phyloP scores from a whole-genome alignment of 2,888 invertebrate genomes.

The Automeris io region DNA sequence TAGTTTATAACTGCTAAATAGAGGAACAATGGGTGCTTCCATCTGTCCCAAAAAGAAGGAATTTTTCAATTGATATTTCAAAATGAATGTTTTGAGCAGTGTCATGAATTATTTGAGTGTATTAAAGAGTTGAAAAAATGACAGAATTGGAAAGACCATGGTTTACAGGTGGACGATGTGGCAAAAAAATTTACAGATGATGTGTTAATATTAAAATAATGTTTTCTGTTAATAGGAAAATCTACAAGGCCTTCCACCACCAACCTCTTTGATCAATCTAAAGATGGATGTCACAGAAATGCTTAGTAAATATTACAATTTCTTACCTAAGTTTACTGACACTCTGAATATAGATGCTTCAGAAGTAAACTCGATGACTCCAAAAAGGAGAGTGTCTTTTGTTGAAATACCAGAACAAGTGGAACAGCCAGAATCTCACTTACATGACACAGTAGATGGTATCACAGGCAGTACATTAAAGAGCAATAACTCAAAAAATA shows the following conservation, averaged over 20 bases:
- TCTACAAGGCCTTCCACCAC: conserved; percentile 83
- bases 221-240: conserved; percentile 60
- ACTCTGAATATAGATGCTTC: conserved; percentile 35
- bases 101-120: too few relatives aligned
- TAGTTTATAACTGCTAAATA: too few relatives aligned
- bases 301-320: conserved; percentile 76
- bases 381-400: conserved; percentile 59
- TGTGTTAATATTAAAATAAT: neutral
- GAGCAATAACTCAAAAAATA: neutral
- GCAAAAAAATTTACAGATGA: too few relatives aligned
- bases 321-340: conserved; percentile 67
- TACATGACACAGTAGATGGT: neutral
- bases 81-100: too few relatives aligned
- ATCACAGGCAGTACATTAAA: neutral
- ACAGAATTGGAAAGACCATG: too few relatives aligned
- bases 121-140: too few relatives aligned
- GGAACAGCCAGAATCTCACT: conserved; percentile 3
- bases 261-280: conserved; percentile 83
- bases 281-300: conserved; percentile 81
- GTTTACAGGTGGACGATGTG: neutral
- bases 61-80: too few relatives aligned
- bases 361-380: conserved; percentile 48
- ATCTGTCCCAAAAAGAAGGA: too few relatives aligned
- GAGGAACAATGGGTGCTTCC: too few relatives aligned
- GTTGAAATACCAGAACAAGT: conserved; percentile 47